phyloP scores from a whole-genome alignment of 2,797 vertebrate species.

The Amblyopsis hoosieri region DNA sequence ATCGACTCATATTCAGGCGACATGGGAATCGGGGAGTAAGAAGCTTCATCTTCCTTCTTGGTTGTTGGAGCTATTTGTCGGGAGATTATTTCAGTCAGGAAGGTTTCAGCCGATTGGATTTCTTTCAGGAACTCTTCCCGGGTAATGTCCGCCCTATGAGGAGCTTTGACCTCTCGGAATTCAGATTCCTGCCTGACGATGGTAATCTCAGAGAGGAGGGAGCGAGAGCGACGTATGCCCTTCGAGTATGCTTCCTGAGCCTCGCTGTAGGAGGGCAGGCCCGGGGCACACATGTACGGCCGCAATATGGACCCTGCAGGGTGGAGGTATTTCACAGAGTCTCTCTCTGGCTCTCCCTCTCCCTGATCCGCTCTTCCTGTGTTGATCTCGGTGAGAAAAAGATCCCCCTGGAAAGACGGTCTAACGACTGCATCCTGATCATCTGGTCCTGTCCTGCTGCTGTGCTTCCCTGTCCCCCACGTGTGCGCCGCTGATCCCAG shows the following conservation, averaged over 20 bases:
- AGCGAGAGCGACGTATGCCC: constrained; percentile 74
- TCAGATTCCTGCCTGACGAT: constrained; percentile 63
- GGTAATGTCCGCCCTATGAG: constrained; percentile 75
- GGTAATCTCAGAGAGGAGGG: constrained; percentile 70
- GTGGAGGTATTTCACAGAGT: constrained; percentile 73
- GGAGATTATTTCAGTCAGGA: constrained; percentile 83
- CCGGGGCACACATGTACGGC: constrained; percentile 63
- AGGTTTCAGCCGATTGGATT: constrained; percentile 83
- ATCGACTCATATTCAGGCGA: constrained; percentile 83
- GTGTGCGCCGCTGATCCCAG: constrained; percentile 68
- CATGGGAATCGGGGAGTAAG: constrained; percentile 67
- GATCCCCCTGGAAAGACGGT: constrained; percentile 72
- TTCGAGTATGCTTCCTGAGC: constrained; percentile 74
- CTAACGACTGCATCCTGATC: constrained; percentile 46
- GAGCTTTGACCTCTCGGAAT: constrained; percentile 58
- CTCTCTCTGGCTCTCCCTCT: constrained; percentile 47
- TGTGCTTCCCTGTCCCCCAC: constrained; percentile 61
- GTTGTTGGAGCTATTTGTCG: constrained; percentile 67
- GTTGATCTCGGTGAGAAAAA: constrained; percentile 83
- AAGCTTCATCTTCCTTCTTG: constrained; percentile 54
- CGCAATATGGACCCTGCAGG: constrained; percentile 67
- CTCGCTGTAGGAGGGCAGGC: constrained; percentile 69
- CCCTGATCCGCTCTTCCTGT: constrained; percentile 66
- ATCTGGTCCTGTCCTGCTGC: constrained; percentile 40
- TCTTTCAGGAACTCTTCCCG: constrained; percentile 81